Evolutionary conservation across 2,888 invertebrate species (phyloP).

Genomic region (Busseola fusca): DNA sequence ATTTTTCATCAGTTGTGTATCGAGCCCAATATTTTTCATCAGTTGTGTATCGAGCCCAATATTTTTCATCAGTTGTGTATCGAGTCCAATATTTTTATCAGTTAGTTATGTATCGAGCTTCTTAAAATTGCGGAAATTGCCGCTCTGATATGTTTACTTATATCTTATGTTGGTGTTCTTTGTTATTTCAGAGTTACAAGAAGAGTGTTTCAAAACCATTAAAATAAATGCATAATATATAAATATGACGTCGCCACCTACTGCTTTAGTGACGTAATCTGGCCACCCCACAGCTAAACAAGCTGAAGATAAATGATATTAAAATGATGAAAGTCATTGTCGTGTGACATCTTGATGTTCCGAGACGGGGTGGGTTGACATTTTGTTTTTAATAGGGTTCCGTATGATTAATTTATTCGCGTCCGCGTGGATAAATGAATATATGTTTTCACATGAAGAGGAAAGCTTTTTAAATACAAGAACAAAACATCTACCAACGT

Average conservation of each 20-base stretch:
- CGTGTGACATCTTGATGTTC: slow-evolving; percentile 52
- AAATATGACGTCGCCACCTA: neutral
- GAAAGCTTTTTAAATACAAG: neutral
- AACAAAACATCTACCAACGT: neutral
- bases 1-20: no score
- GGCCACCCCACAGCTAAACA: slow-evolving; percentile 28
- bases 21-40: no score
- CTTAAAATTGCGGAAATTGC: no score
- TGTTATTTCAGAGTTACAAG: neutral
- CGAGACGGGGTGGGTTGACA: slow-evolving; percentile 47
- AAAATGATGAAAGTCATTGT: slow-evolving; percentile 70
- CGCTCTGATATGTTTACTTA: neutral
- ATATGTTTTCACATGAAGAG: neutral
- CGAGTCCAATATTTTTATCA: no score
- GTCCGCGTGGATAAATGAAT: slow-evolving; percentile 36
- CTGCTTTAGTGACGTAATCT: slow-evolving; percentile 29
- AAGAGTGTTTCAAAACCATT: neutral
- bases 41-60: no score
- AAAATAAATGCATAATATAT: slow-evolving; percentile 8
- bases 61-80: no score
- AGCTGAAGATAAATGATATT: slow-evolving; percentile 62
- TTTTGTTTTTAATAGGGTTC: slow-evolving; percentile 58
- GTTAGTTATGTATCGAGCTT: no score
- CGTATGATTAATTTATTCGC: slow-evolving; percentile 53
- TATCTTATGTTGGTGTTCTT: neutral